These are phyloP conservation scores for Octopus sinensis DNA, from an alignment of 1,140 invertebrate species.

Conservation along the genomic window DNA sequence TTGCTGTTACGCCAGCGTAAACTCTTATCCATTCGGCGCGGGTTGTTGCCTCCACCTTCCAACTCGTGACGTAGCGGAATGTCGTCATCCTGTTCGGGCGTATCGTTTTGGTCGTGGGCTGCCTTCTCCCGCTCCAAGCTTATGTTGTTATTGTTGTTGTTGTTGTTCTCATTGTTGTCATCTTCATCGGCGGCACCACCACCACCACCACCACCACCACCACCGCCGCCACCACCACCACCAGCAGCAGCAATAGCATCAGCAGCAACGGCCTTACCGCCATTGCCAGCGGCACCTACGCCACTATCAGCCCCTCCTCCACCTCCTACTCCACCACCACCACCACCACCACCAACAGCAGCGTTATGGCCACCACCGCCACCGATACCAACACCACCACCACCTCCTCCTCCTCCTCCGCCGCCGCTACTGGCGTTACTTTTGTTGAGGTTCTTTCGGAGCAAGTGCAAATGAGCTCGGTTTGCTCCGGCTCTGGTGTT, in stretches of 20 bases:
- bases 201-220: not conserved
- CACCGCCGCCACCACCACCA: not conserved
- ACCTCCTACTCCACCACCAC: not conserved
- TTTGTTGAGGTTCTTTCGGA: slow-evolving; percentile 8
- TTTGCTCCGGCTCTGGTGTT: not conserved
- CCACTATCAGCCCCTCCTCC: not conserved
- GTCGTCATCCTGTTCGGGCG: slow-evolving; percentile 1
- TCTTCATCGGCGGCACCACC: not conserved
- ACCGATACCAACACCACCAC: not conserved
- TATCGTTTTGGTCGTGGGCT: not conserved
- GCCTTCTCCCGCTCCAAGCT: not conserved
- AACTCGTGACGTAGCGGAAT: not conserved
- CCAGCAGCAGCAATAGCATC: not conserved
- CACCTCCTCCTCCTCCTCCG: not conserved
- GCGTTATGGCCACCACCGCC: not conserved
- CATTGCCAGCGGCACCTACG: not conserved
- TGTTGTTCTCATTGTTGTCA: too few species aligned
- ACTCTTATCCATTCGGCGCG: not conserved
- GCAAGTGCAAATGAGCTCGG: not conserved
- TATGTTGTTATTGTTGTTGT: not conserved
- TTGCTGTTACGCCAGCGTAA: not conserved
- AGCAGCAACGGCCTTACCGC: not conserved
- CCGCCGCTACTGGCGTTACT: slow-evolving; percentile 6
- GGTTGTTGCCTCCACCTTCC: not conserved
- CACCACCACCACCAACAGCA: not conserved